Conservation (phyloP, 2,113 vertebrate species). For the Corynorhinus townsendii region DNA sequence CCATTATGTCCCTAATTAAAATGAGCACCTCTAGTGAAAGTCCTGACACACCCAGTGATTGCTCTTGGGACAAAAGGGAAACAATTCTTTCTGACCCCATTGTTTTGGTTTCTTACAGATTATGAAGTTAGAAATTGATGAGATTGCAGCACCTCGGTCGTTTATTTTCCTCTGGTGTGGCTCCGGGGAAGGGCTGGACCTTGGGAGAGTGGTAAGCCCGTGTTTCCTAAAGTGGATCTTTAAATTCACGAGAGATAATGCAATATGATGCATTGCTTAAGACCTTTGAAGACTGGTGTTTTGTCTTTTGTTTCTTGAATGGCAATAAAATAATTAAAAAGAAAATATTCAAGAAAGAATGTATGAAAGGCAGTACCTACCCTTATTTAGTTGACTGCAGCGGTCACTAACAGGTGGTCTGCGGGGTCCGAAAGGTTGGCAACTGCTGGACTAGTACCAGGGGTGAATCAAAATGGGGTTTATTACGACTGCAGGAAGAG, state of each 20-base stretch:
- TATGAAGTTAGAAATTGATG: constrained; percentile 99
- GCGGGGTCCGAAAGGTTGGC: no score
- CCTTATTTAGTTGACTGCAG: background rate
- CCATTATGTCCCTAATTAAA: background rate
- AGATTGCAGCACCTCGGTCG: constrained; percentile 93
- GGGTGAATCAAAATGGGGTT: background rate
- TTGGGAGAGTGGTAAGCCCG: constrained; percentile 93
- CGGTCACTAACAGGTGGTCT: no score
- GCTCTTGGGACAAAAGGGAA: background rate
- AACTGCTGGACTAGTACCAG: background rate
- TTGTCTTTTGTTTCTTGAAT: constrained; percentile 6
- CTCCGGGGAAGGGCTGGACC: constrained; percentile 95
- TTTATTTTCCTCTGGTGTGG: constrained; percentile 99
- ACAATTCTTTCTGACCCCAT: background rate
- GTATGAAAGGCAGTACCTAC: background rate
- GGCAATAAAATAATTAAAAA: background rate
- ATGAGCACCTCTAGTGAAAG: background rate
- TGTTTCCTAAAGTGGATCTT: constrained; percentile 38
- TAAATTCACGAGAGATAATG: background rate
- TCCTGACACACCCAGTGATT: background rate
- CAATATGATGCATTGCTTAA: constrained; percentile 5
- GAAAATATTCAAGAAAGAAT: background rate
- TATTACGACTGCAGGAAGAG: background rate
- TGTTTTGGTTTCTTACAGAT: constrained; percentile 82
- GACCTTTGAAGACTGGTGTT: background rate